Base-by-base conservation (phyloP, 2,888 invertebrate genomes). In the Hyles lineata region DNA sequence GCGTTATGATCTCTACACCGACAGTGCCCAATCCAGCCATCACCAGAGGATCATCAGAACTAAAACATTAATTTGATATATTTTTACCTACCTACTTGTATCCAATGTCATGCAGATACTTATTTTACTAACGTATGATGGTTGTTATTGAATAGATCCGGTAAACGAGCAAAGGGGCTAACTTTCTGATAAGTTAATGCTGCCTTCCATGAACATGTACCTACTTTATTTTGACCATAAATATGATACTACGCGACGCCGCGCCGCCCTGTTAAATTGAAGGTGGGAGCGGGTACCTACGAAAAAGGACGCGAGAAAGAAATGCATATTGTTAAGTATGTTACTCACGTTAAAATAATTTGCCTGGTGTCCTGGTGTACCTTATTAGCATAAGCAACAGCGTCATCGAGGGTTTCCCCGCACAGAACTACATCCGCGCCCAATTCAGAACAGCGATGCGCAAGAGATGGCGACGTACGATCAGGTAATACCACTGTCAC, bases 11-110 rank as follows among this genome's bases (percentile, higher is more conserved):
- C 82, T 94, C 94, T 73, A 92, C 72, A 2, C 93, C 94, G 50
- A 92, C 87, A 1, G 93, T 91, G 52, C 93, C 94, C 59, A 94
- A 81, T 0, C 94, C 94, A 4, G 93, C 93, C 90, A 94, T 91
- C 72, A 92, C 85, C 21, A 85, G 74, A 0, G 89, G 91, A 43
- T 93, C 90, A 75, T 93, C 93, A 1, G 89, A 83, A 73, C 93
- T 93, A 74, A 43, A 75, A 70, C 21, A 63, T 69, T 70, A 21
- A 70, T 19, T 15, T 32, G 62, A 11, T 43, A 43, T 43, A 11
- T 43, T 43, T 15, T 43, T 43, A 29, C 29, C 29, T 29, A 29
- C 29, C 29, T 29, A 29, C 29, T 3, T 29, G 29, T 29, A 29
- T 29, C 29, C 29, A 29, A 29, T 29, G 29, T 29, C 5, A 29